These are phyloP conservation scores for Sebastes steindachneri DNA, from an alignment of 2,797 vertebrate genomes.

Conservation along the genomic window DNA sequence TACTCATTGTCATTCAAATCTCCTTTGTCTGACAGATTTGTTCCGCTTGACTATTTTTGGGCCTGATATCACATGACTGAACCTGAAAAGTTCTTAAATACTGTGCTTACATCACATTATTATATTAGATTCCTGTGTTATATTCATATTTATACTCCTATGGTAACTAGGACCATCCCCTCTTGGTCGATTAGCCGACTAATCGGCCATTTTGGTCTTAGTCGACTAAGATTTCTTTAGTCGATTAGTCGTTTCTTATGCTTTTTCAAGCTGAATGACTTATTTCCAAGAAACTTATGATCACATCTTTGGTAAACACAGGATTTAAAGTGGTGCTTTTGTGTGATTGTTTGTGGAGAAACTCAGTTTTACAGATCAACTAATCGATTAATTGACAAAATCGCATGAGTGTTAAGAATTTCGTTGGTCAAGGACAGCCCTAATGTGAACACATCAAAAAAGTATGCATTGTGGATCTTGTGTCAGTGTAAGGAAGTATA, in stretches of 20 bases:
- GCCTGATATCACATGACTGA: neutral
- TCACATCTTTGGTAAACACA: neutral
- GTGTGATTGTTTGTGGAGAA: neutral
- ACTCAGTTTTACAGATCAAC: neutral
- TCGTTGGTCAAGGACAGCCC: neutral
- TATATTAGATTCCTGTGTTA: neutral
- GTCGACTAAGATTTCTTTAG: neutral
- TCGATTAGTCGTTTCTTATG: neutral
- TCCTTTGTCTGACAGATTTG: constrained; percentile 42
- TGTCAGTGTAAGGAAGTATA: neutral
- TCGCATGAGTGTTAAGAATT: no score
- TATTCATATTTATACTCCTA: neutral
- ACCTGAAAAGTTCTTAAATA: constrained; percentile 11
- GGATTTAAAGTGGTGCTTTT: neutral
- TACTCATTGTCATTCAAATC: constrained; percentile 49
- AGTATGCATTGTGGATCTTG: neutral
- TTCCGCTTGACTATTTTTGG: constrained; percentile 17
- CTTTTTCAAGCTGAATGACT: neutral
- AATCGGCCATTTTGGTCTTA: no score
- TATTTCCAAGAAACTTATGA: neutral
- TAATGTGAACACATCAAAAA: neutral
- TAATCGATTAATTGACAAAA: neutral
- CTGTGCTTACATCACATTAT: neutral
- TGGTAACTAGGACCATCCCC: neutral
- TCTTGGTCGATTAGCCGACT: no score